These are phyloP conservation scores for Toxotes jaculatrix DNA, from an alignment of 2,113 vertebrate species.

Conservation along the genomic window DNA sequence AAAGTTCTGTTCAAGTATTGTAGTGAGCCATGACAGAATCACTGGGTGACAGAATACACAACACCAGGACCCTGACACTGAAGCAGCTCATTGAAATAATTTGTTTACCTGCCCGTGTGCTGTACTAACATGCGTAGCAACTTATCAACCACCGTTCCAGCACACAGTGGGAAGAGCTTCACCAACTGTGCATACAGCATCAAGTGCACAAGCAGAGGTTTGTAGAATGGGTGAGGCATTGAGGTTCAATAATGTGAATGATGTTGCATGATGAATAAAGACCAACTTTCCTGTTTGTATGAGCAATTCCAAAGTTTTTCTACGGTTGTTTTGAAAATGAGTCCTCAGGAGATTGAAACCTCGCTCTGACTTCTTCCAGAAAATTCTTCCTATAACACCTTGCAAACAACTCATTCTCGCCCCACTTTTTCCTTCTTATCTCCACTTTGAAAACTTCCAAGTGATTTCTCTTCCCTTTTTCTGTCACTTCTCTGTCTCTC, in stretches of 20 bases:
- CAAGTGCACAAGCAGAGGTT: no score
- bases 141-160: no score
- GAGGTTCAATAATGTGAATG: background rate
- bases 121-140: no score
- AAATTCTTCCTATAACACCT: background rate
- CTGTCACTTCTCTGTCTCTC: background rate
- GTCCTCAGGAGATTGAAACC: background rate
- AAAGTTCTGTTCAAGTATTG: no score
- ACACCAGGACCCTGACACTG: no score
- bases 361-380: background rate
- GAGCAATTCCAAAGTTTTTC: background rate
- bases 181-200: no score
- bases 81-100: no score
- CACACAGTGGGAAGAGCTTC: no score
- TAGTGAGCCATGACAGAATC: no score
- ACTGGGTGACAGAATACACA: no score
- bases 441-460: background rate
- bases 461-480: constrained; percentile 5
- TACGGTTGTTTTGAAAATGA: background rate
- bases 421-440: constrained; percentile 28
- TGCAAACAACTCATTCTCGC: background rate
- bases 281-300: background rate
- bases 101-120: no score
- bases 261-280: background rate
- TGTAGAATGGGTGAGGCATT: no score